Conservation (phyloP, 2,888 invertebrate genomes). For the Choristoneura rosaceana region DNA sequence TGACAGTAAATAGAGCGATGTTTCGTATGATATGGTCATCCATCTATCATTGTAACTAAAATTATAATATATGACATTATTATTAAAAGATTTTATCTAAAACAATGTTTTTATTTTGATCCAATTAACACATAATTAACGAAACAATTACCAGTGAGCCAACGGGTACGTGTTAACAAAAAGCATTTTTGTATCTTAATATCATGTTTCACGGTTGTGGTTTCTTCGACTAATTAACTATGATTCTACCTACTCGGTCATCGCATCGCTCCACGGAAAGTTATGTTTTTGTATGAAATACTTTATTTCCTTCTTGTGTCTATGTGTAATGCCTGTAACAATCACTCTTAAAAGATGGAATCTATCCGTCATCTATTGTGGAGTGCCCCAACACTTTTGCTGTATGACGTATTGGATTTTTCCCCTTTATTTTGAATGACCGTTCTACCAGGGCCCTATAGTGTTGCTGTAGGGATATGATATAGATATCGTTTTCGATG, state of each 20-base stretch:
- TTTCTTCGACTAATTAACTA: constrained; percentile 27
- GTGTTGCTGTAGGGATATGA: background rate
- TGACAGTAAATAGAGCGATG: background rate
- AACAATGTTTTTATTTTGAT: background rate
- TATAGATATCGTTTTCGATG: background rate
- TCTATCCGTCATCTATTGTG: constrained; percentile 22
- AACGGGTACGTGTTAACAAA: constrained; percentile 30
- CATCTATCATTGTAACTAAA: too few species aligned
- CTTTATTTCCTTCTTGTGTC: constrained; percentile 11
- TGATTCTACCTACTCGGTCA: constrained; percentile 5
- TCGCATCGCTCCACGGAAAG: background rate
- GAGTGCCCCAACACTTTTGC: constrained; percentile 22
- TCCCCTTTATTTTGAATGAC: constrained; percentile 2
- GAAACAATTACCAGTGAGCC: background rate
- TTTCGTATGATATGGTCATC: too few species aligned
- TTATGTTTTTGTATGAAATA: background rate
- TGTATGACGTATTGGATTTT: constrained; percentile 7
- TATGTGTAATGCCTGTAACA: constrained; percentile 13
- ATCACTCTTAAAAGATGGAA: constrained; percentile 10
- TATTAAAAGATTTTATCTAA: background rate
- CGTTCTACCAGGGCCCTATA: background rate
- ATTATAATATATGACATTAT: background rate
- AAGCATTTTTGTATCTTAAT: constrained; percentile 36
- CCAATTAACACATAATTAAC: constrained; percentile 3
- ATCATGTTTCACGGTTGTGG: constrained; percentile 28